A percentile compares a stretch with the other conserved stretches of the same genome.
Evolutionary conservation across 1,140 invertebrate species (phyloP).

Genomic region (Drosophila sucinea): DNA sequence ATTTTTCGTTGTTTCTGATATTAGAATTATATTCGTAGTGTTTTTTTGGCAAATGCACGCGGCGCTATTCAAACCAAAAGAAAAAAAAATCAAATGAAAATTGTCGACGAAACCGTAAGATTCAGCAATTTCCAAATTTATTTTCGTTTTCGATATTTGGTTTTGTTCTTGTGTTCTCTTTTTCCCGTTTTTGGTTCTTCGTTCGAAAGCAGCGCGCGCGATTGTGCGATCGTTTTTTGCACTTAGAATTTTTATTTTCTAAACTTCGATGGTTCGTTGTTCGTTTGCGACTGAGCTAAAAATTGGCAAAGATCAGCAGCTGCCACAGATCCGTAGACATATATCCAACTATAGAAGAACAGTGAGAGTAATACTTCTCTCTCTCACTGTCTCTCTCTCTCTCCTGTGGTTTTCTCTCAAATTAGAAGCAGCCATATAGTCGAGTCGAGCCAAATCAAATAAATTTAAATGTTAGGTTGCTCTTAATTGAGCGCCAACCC

Average conservation of each 20-base stretch:
- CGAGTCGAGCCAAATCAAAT: constrained; percentile 65
- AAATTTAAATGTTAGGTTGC: constrained; percentile 70
- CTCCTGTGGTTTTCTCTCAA: constrained; percentile 44
- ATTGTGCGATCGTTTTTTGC: constrained; percentile 32
- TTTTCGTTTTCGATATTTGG: constrained; percentile 52
- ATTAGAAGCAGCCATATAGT: constrained; percentile 50
- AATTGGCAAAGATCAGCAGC: constrained; percentile 73
- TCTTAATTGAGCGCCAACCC: constrained; percentile 76
- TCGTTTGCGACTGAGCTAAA: constrained; percentile 81
- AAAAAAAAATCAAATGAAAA: constrained; percentile 35
- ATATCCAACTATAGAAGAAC: constrained; percentile 38
- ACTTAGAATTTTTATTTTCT: constrained; percentile 60
- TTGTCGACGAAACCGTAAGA: constrained; percentile 40
- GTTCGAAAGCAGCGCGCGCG: constrained; percentile 60
- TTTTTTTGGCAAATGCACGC: constrained; percentile 17
- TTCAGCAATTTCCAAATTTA: constrained; percentile 62
- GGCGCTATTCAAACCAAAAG: neutral
- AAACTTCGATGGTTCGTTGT: constrained; percentile 82
- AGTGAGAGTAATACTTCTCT: constrained; percentile 32
- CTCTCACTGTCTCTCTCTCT: constrained; percentile 45
- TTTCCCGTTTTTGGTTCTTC: constrained; percentile 9
- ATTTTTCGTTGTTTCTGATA: constrained; percentile 17
- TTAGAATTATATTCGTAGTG: constrained; percentile 6
- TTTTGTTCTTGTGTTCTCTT: constrained; percentile 13
- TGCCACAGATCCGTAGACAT: constrained; percentile 39